A percentile compares a stretch with the other conserved stretches of the same genome.
Conservation (phyloP, 2,113 vertebrate species). For the Eira barbara region DNA sequence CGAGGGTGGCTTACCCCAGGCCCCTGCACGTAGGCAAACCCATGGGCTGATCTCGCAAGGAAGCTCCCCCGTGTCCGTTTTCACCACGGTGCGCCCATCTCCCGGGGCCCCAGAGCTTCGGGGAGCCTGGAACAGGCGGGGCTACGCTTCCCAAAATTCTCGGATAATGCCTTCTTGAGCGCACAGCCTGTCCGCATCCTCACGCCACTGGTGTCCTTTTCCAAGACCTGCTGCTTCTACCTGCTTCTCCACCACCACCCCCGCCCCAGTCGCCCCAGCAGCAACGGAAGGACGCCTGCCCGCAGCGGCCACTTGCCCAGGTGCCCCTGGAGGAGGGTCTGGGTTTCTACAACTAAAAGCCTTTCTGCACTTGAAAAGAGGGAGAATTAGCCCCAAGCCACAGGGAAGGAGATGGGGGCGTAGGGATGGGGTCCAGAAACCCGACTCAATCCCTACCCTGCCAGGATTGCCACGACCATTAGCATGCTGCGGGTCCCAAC, state of each 20-base stretch:
- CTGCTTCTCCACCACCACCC: neutral
- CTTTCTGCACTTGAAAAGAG: neutral
- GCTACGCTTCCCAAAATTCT: neutral
- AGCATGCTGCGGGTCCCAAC: too few species aligned
- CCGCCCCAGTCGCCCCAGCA: rapidly evolving
- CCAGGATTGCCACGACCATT: rapidly evolving
- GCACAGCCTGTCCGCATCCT: too few species aligned
- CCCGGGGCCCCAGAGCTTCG: too few species aligned
- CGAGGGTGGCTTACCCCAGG: neutral
- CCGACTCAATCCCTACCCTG: neutral
- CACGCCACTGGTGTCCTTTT: neutral
- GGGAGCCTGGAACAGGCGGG: rapidly evolving
- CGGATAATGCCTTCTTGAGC: rapidly evolving
- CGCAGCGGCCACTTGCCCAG: neutral
- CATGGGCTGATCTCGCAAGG: rapidly evolving
- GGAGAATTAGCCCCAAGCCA: neutral
- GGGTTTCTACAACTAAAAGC: neutral
- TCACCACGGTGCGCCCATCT: rapidly evolving
- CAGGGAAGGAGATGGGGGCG: rapidly evolving
- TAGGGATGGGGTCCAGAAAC: neutral
- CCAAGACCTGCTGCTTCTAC: neutral
- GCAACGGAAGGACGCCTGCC: neutral
- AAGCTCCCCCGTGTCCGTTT: rapidly evolving
- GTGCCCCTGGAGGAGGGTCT: neutral
- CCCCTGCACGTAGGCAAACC: rapidly evolving